phyloP scores from a whole-genome alignment of 1,140 invertebrate genomes.

The Drosophila seguyi region DNA sequence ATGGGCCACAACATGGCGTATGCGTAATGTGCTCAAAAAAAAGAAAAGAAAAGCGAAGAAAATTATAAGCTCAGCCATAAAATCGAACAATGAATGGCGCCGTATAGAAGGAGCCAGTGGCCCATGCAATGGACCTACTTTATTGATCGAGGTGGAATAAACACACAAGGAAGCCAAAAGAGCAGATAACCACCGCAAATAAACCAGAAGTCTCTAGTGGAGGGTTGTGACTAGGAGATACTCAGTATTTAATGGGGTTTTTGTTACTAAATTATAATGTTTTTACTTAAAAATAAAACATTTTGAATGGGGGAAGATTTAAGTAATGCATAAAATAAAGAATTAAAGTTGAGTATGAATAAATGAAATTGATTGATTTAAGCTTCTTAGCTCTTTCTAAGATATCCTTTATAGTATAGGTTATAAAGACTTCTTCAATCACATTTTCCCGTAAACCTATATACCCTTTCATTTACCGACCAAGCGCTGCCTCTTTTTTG shows the following conservation, averaged over 20 bases:
- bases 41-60: constrained; percentile 16
- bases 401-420: no score
- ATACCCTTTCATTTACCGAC: not conserved
- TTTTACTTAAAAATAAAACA: not conserved
- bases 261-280: not conserved
- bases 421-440: no score
- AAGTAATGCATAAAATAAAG: no score
- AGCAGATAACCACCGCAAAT: constrained; percentile 10
- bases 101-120: constrained; percentile 6
- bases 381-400: no score
- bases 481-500: not conserved
- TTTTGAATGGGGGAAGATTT: not conserved
- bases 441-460: not conserved
- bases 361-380: no score
- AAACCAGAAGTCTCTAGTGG: not conserved
- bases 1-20: constrained; percentile 58
- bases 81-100: constrained; percentile 42
- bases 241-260: not conserved
- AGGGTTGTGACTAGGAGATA: not conserved
- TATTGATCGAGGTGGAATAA: constrained; percentile 27
- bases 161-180: constrained; percentile 4
- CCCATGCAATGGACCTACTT: constrained; percentile 13
- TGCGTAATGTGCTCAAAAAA: constrained; percentile 52
- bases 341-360: no score
- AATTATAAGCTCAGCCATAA: constrained; percentile 41